These are phyloP conservation scores for Anguilla megastoma DNA, from an alignment of 2,797 vertebrate species.

Conservation along the genomic window DNA sequence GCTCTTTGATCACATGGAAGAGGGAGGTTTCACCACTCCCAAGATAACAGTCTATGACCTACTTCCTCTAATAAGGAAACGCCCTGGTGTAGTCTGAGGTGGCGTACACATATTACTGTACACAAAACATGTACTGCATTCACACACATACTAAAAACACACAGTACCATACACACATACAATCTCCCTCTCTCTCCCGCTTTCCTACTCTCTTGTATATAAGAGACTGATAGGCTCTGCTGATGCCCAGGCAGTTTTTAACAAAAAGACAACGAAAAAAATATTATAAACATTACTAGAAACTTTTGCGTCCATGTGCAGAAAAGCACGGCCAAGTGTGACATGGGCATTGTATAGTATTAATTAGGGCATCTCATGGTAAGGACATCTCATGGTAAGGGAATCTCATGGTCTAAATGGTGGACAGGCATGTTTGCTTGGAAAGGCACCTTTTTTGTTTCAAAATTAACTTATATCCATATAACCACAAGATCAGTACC, in stretches of 20 bases:
- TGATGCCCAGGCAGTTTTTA: neutral
- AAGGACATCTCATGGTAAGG: neutral
- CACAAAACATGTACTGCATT: neutral
- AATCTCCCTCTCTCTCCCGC: neutral
- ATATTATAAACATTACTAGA: neutral
- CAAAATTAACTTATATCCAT: neutral
- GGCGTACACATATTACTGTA: neutral
- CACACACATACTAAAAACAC: neutral
- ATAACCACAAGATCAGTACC: neutral
- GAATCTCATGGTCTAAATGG: neutral
- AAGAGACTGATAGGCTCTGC: neutral
- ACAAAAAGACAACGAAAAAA: neutral
- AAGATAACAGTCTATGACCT: neutral
- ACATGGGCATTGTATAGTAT: neutral
- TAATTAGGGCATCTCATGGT: neutral
- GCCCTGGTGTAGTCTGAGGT: neutral
- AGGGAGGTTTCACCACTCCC: no score
- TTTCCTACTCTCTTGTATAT: neutral
- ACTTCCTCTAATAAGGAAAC: neutral
- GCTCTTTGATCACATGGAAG: neutral
- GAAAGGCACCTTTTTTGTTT: neutral
- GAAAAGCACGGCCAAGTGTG: neutral
- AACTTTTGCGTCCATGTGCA: neutral
- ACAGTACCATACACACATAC: neutral
- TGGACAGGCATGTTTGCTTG: neutral